Evolutionary conservation across 2,888 invertebrate species (phyloP), one percentile per base, ranked within the genome.

Genomic region (Yponomeuta sedellus): DNA sequence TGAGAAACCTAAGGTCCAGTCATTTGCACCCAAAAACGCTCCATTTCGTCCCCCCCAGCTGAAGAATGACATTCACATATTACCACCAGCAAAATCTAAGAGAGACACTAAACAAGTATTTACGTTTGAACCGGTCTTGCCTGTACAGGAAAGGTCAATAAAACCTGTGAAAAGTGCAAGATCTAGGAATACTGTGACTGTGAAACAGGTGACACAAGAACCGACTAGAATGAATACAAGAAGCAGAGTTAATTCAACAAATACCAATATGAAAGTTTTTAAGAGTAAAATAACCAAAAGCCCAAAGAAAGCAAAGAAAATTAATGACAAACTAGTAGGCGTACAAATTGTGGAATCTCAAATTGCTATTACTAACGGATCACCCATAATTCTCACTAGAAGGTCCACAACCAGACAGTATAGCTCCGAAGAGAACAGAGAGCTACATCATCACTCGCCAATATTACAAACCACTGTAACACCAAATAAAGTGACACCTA

Each of bases 11-110:
- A 12, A 28, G 25, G n/a, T 39, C 10, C 34, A 65, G 58, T 91
- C 91, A 0, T 92, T 93, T 81, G 93, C 93, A 11, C 93, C 94
- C 0, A 76, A 75, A 66, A 87, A 92, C 81, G 70, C 68, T 0
- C 82, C 77, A 67, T 72, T 78, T 39, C 10, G 19, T 19, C 61
- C 66, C 1, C 62, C 74, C 67, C 74, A 77, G n/a, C 66, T 76
- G 8, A 58, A 70, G 28, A 22, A 20, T 61, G 28, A 34, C 4
- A 20, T 39, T 34, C 34, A 40, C 20, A 44, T 20, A 28, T 61
- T 10, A 28, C 72, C 77, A 34, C 68, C 71, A 52, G 73, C 68
- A 44, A 76, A 74, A 67, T 69, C 64, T 61, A 74, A 71, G 61
- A 77, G 71, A 52, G 69, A 70, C 40, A 78, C 74, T 66, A 75